A percentile compares a stretch with the other conserved stretches of the same genome.
Conservation (phyloP, 1,140 invertebrate species). For the Eupeodes corollae region DNA sequence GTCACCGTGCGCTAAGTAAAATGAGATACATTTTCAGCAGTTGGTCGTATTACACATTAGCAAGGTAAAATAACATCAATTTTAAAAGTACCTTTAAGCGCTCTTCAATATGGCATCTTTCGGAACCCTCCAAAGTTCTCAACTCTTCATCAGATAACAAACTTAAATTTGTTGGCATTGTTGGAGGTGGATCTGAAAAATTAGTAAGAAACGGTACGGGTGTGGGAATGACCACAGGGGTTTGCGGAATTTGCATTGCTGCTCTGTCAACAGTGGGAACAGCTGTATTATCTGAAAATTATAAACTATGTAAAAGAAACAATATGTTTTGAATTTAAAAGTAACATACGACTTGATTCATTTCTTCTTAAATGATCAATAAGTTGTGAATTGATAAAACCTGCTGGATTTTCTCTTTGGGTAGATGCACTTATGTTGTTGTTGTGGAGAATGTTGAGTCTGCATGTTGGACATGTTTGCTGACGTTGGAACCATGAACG, state of each 20-base stretch:
- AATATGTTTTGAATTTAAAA: neutral
- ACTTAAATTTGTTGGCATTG: slow-evolving; percentile 62
- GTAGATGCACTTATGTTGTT: slow-evolving; percentile 38
- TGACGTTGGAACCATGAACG: slow-evolving; percentile 99
- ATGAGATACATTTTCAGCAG: too few relatives aligned
- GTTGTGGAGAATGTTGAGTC: slow-evolving; percentile 83
- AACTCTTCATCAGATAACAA: slow-evolving; percentile 75
- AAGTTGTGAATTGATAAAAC: slow-evolving; percentile 14
- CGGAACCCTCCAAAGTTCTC: slow-evolving; percentile 73
- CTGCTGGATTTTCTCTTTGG: slow-evolving; percentile 36
- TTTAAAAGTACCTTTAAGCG: slow-evolving; percentile 68
- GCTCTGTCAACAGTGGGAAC: slow-evolving; percentile 1
- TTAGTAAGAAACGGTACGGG: slow-evolving; percentile 45
- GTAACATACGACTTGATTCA: slow-evolving; percentile 7
- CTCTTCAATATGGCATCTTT: slow-evolving; percentile 78
- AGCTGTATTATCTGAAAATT: slow-evolving; percentile 8
- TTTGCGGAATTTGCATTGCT: slow-evolving; percentile 17
- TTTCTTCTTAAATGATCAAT: slow-evolving; percentile 9
- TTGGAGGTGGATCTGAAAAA: slow-evolving; percentile 52
- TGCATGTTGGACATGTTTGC: slow-evolving; percentile 98
- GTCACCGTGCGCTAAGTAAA: too few relatives aligned
- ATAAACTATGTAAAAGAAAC: neutral
- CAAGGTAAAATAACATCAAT: too few relatives aligned
- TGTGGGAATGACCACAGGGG: slow-evolving; percentile 45
- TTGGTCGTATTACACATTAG: too few relatives aligned